phyloP scores from a whole-genome alignment of 2,888 invertebrate species.

The Spilarctia lutea region DNA sequence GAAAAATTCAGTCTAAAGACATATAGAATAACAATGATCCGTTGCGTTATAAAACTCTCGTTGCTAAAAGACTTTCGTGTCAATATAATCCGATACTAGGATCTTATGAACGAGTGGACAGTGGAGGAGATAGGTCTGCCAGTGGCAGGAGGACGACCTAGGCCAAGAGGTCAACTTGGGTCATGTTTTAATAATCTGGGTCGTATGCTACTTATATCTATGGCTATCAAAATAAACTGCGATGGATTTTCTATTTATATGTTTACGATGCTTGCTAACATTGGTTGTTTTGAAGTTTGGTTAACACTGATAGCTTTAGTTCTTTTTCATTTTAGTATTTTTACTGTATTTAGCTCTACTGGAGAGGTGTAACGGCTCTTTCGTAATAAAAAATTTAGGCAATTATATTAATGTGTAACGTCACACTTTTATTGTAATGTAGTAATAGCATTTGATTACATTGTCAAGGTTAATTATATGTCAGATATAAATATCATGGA shows the following conservation, averaged over 20 bases:
- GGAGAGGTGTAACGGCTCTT: background rate
- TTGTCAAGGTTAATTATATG: background rate
- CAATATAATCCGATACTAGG: conserved; percentile 48
- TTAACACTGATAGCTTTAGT: conserved; percentile 5
- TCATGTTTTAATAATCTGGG: conserved; percentile 75
- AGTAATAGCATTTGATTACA: background rate
- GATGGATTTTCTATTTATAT: conserved; percentile 51
- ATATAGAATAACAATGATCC: conserved; percentile 5
- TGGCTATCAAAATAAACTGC: conserved; percentile 75
- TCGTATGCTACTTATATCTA: conserved; percentile 73
- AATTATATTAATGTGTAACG: background rate
- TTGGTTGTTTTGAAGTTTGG: conserved; percentile 19
- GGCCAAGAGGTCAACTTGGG: conserved; percentile 78
- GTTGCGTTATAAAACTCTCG: conserved; percentile 20
- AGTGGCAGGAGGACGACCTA: conserved; percentile 65
- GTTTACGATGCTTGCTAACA: conserved; percentile 27
- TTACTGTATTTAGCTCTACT: background rate
- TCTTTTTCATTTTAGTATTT: background rate
- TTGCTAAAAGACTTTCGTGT: conserved; percentile 17
- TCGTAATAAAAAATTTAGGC: background rate
- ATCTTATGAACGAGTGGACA: conserved; percentile 50
- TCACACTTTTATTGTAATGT: background rate
- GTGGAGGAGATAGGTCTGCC: conserved; percentile 54
- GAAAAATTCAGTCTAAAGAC: background rate
- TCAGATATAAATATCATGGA: background rate